These are phyloP conservation scores for Callocephalon fimbriatum DNA, from an alignment of 2,113 vertebrate species.

Conservation along the genomic window DNA sequence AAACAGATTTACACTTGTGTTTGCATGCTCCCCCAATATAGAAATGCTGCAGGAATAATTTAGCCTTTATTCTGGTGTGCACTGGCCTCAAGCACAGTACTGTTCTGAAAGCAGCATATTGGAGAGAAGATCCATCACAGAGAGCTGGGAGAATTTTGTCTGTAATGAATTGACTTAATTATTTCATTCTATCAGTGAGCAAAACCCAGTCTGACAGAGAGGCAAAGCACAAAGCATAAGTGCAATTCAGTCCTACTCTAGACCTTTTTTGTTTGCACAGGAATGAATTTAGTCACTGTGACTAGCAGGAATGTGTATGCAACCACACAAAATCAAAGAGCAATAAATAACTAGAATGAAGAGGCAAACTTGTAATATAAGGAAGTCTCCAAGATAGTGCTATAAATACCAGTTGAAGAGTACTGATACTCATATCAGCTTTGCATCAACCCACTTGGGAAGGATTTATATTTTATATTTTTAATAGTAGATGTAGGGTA, in stretches of 20 bases:
- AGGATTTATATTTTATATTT: neutral
- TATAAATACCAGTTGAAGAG: neutral
- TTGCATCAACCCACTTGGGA: neutral
- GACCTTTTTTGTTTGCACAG: neutral
- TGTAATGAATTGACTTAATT: neutral
- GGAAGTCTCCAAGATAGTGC: neutral
- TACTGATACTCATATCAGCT: neutral
- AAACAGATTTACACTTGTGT: neutral
- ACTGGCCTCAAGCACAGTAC: neutral
- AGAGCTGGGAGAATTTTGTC: neutral
- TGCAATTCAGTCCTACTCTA: neutral
- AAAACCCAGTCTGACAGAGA: neutral
- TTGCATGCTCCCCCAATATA: neutral
- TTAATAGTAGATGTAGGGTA: neutral
- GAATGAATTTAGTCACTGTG: neutral
- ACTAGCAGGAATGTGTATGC: neutral
- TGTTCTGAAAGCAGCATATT: neutral
- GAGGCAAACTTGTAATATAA: neutral
- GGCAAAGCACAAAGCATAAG: neutral
- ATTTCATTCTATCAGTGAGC: neutral
- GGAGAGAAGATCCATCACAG: neutral
- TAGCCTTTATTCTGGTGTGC: neutral
- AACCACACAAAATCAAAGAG: constrained; percentile 5
- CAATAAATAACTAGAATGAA: constrained; percentile 17
- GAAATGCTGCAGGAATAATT: constrained; percentile 11